A percentile compares a stretch with the other conserved stretches of the same genome.
Evolutionary conservation across 1,140 invertebrate species (phyloP).

Genomic region (Acromyrmex echinatior): DNA sequence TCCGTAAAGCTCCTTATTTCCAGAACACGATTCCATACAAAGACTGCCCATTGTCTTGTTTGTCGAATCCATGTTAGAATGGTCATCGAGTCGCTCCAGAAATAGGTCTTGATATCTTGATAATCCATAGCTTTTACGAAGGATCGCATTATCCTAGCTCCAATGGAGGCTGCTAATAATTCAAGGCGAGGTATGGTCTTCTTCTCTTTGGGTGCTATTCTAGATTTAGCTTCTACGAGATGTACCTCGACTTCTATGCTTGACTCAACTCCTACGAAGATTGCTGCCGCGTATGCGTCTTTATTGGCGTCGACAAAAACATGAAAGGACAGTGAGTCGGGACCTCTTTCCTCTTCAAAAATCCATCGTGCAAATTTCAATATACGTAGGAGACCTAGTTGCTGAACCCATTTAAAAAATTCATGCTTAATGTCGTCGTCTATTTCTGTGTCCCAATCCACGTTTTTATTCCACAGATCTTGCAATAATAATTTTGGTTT

Average conservation of each 20-base stretch:
- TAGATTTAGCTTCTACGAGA: neutral
- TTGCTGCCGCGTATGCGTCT: neutral
- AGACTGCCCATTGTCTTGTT: slow-evolving; percentile 2
- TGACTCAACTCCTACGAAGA: neutral
- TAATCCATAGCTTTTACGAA: neutral
- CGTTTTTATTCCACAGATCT: neutral
- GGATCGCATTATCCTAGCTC: neutral
- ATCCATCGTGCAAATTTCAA: neutral
- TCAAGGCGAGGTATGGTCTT: neutral
- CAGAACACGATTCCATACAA: slow-evolving; percentile 53
- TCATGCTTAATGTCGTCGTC: neutral
- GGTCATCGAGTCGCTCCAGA: slow-evolving; percentile 62
- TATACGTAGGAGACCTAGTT: neutral
- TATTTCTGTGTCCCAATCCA: neutral
- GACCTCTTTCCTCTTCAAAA: neutral
- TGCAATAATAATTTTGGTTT: neutral
- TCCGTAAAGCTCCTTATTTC: slow-evolving; percentile 51
- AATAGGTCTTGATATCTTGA: neutral
- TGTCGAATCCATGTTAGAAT: slow-evolving; percentile 57
- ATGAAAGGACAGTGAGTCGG: neutral
- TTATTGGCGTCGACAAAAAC: neutral
- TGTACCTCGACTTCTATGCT: neutral
- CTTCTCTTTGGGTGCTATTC: neutral
- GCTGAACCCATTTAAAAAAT: neutral
- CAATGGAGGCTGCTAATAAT: neutral